A percentile compares a stretch with the other conserved stretches of the same genome.
These are phyloP conservation scores for Xanthorhoe spadicearia DNA, from an alignment of 2,888 invertebrate genomes.

Conservation along the genomic window DNA sequence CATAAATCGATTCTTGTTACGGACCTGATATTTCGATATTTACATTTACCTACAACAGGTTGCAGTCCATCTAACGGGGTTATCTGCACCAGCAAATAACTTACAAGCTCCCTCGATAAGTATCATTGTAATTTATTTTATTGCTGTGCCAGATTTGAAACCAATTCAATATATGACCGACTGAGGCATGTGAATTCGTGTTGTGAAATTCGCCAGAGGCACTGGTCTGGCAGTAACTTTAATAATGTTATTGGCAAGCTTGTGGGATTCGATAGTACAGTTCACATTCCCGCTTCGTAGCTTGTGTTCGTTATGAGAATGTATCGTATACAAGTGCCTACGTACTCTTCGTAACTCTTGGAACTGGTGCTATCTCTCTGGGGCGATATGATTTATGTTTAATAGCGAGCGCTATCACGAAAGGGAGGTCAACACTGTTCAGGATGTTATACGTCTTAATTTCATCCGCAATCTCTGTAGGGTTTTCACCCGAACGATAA, in stretches of 20 bases:
- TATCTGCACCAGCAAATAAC: slow-evolving; percentile 61
- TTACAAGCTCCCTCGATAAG: slow-evolving; percentile 52
- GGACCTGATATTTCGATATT: slow-evolving; percentile 74
- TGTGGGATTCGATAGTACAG: slow-evolving; percentile 32
- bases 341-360: slow-evolving; percentile 33
- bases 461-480: slow-evolving; percentile 54
- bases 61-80: slow-evolving; percentile 72
- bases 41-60: slow-evolving; percentile 69
- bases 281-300: slow-evolving; percentile 25
- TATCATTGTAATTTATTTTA: slow-evolving; percentile 56
- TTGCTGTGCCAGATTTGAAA: slow-evolving; percentile 48
- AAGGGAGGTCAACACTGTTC: slow-evolving; percentile 64
- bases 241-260: slow-evolving; percentile 38
- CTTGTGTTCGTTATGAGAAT: slow-evolving; percentile 21
- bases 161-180: slow-evolving; percentile 42
- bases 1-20: slow-evolving; percentile 78
- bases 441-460: slow-evolving; percentile 73
- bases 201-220: slow-evolving; percentile 41
- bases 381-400: slow-evolving; percentile 65
- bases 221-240: slow-evolving; percentile 34
- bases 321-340: slow-evolving; percentile 13
- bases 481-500: slow-evolving; percentile 39
- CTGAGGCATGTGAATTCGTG: slow-evolving; percentile 39
- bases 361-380: slow-evolving; percentile 45
- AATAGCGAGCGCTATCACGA: slow-evolving; percentile 57